Evolutionary conservation across 2,888 invertebrate genomes (phyloP).

Genomic region (Bombyx huttoni): DNA sequence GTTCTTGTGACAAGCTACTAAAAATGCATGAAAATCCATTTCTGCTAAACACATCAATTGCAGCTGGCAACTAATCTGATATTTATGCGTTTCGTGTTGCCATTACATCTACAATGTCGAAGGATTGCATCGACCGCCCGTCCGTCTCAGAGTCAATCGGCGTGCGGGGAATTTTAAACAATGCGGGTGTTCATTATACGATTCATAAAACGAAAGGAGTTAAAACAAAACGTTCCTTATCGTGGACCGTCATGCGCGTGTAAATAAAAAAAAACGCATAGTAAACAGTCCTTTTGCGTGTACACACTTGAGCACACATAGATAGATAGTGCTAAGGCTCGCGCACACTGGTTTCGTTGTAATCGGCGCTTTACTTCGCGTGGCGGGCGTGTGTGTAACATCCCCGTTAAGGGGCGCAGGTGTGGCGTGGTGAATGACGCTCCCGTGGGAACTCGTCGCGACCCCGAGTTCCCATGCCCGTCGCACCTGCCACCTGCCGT

Average conservation of each 20-base stretch:
- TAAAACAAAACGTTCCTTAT: constrained; percentile 1
- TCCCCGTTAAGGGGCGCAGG: constrained; percentile 69
- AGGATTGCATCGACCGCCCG: background rate
- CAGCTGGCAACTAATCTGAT: background rate
- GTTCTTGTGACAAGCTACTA: background rate
- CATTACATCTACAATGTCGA: background rate
- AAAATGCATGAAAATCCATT: background rate
- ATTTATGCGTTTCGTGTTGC: background rate
- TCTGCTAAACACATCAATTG: background rate
- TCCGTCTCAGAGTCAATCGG: background rate
- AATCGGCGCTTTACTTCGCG: constrained; percentile 64
- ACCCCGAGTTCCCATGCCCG: constrained; percentile 63
- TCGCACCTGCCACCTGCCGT: constrained; percentile 65
- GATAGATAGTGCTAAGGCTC: constrained; percentile 9
- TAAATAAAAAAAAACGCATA: background rate
- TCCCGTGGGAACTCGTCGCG: constrained; percentile 63
- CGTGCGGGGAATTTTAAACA: background rate
- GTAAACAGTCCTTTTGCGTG: constrained; percentile 2
- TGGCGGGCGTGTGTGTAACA: constrained; percentile 64
- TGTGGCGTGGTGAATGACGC: constrained; percentile 62
- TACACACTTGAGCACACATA: background rate
- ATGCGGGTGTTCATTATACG: constrained; percentile 1
- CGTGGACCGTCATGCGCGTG: constrained; percentile 1
- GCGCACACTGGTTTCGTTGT: constrained; percentile 37
- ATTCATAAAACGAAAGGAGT: background rate